Conservation (phyloP, 2,113 vertebrate genomes). For the Paramisgurnus dabryanus region DNA sequence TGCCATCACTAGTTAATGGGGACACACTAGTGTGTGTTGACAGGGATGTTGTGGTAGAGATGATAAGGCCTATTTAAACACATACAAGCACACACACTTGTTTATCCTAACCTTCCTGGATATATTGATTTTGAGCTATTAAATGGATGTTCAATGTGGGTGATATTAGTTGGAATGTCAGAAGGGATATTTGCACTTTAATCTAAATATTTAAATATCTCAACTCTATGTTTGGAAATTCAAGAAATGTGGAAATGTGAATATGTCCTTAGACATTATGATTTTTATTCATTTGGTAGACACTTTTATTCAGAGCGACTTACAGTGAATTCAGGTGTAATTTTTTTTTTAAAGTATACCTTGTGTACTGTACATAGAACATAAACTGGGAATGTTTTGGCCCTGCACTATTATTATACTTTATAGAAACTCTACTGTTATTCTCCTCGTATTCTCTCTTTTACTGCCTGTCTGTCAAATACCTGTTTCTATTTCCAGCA, state of each 20-base stretch:
- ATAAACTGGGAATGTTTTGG: neutral
- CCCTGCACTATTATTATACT: conserved; percentile 12
- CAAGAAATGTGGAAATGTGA: neutral
- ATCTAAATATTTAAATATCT: neutral
- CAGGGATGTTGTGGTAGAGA: conserved; percentile 50
- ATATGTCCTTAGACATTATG: neutral
- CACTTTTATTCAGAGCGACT: no score
- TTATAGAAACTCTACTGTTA: neutral
- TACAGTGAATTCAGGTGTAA: no score
- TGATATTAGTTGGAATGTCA: neutral
- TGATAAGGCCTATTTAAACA: conserved; percentile 61
- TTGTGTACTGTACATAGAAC: no score
- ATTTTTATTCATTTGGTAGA: no score
- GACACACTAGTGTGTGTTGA: conserved; percentile 12
- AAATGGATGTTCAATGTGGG: neutral
- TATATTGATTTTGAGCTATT: neutral
- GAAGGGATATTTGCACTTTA: neutral
- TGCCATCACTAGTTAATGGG: conserved; percentile 20
- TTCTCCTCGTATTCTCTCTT: conserved; percentile 35
- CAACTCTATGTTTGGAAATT: neutral
- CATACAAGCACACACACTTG: conserved; percentile 2
- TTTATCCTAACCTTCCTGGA: neutral
- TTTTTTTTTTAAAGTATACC: no score
- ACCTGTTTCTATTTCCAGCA: conserved; percentile 60
- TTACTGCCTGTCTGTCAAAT: conserved; percentile 62